Evolutionary conservation across 2,113 vertebrate species (phyloP), one percentile per base, ranked within the genome.

Genomic region (Pelecanus crispus): DNA sequence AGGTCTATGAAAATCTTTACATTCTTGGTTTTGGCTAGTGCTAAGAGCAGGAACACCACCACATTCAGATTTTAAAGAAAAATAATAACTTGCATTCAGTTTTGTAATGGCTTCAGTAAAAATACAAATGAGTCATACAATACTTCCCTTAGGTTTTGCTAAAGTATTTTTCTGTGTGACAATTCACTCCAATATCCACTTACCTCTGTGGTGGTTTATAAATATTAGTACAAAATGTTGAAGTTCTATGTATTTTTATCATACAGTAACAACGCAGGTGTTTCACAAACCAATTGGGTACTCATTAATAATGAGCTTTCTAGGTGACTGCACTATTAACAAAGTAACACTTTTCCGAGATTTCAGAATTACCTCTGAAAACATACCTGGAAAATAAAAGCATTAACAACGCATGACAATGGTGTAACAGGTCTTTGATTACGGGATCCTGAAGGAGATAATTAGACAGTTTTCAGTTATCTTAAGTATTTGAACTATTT

Each of bases 121-220:
- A 96, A 94, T 44, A 89, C 74, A 91, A 86, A 62, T 80, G 81
- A 89, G 52, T 87, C 86, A 94, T 38, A 45, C 12, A 85, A 47
- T 79, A 95, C 22, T 70, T 91, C 81, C 73, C 62, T 84, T 66
- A 70, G 58, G 63, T 94, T 95, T 87, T 89, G 63, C 42, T 82
- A 1, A 89, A 95, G 55, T 68, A 72, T 85, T 92, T 91, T 94
- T 66, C 73, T 77, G 42, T 58, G 65, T 70, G 71, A 90, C 58
- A 92, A 42, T 77, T 92, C 67, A 66, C 28, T 75, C 42, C 61
- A 82, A 36, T 90, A 92, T 10, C 58, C 75, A 95, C 89, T 96
- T 96, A 95, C 89, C 90, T 90, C 81, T 40, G 59, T 40, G 55
- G 78, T 80, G 71, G 36, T 77, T 96, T 96, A 95, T 90, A 92